Conservation (phyloP, 1,140 invertebrate genomes). For the Apis laboriosa region DNA sequence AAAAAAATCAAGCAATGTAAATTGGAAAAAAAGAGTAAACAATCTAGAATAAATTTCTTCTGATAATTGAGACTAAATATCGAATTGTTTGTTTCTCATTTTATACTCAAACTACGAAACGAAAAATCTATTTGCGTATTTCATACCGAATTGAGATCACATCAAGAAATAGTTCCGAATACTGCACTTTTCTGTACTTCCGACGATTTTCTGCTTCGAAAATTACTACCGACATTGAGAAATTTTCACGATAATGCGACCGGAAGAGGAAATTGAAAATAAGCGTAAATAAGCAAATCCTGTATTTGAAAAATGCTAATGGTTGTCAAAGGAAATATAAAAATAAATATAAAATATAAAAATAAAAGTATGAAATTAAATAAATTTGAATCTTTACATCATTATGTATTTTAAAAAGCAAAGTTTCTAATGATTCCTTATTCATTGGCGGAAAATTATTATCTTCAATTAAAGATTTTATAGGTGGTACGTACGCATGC, state of each 20-base stretch:
- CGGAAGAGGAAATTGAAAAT: background rate
- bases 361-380: too few species aligned
- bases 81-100: background rate
- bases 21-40: background rate
- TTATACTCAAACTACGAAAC: background rate
- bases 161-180: background rate
- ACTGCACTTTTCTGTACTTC: conserved; percentile 21
- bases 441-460: too few species aligned
- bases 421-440: too few species aligned
- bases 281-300: background rate
- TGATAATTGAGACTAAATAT: background rate
- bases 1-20: background rate
- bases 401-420: too few species aligned
- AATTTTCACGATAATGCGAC: background rate
- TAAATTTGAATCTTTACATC: too few species aligned
- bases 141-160: conserved; percentile 4
- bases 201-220: background rate
- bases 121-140: conserved; percentile 33
- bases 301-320: background rate
- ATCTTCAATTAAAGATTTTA: conserved; percentile 4
- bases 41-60: conserved; percentile 5
- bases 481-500: background rate
- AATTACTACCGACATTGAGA: background rate
- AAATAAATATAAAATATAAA: too few species aligned
- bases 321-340: background rate